Evolutionary conservation across 2,797 vertebrate species (phyloP).

Genomic region (Poeciliopsis presidionis): DNA sequence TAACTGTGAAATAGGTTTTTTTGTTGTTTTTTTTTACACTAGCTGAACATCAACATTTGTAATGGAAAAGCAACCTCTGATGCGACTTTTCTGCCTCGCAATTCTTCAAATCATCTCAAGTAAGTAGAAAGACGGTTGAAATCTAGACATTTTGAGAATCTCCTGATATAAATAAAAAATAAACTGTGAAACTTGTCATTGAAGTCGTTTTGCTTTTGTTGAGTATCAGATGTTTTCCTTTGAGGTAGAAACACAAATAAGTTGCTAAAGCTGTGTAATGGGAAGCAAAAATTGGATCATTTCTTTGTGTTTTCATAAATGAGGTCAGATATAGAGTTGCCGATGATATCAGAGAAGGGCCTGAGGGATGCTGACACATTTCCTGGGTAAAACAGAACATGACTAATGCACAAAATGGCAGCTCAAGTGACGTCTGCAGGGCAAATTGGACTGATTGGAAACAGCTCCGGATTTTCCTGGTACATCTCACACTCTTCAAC

Average conservation of each 20-base stretch:
- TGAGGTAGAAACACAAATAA: constrained; percentile 24
- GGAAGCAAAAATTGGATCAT: constrained; percentile 29
- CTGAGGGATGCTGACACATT: constrained; percentile 36
- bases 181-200: constrained; percentile 12
- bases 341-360: constrained; percentile 27
- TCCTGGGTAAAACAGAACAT: constrained; percentile 12
- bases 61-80: too few species aligned
- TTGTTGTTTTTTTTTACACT: too few species aligned
- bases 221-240: constrained; percentile 36
- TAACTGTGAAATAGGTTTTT: too few species aligned
- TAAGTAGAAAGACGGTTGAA: not conserved
- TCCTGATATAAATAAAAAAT: not conserved
- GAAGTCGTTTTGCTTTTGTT: constrained; percentile 16
- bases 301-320: constrained; percentile 55
- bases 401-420: constrained; percentile 35
- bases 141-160: not conserved
- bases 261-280: constrained; percentile 18
- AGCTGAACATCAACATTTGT: too few species aligned
- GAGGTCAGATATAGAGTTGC: constrained; percentile 60
- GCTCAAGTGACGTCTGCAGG: constrained; percentile 55
- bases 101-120: not conserved
- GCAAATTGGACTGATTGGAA: constrained; percentile 27
- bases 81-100: not conserved
- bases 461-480: constrained; percentile 31
- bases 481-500: constrained; percentile 35